A percentile compares a stretch with the other conserved stretches of the same genome.
These are phyloP conservation scores for Lates calcarifer DNA, from an alignment of 2,113 vertebrate species.

Conservation along the genomic window DNA sequence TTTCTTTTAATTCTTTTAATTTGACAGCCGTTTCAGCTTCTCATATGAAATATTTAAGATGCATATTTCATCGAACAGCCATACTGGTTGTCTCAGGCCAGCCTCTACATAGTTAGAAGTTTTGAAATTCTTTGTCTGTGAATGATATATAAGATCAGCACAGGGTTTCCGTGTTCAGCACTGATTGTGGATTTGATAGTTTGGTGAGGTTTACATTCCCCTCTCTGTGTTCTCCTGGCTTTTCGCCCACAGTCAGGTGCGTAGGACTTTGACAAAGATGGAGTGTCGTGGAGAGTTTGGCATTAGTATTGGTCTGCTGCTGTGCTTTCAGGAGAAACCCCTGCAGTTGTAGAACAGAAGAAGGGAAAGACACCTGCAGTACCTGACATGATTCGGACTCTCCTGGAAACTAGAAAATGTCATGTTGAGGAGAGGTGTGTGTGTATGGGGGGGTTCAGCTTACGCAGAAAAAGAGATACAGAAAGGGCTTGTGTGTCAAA, in stretches of 20 bases:
- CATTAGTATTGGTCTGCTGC: constrained; percentile 12
- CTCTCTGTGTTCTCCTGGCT: constrained; percentile 8
- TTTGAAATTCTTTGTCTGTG: not conserved
- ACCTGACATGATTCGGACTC: not conserved
- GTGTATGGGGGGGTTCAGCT: not conserved
- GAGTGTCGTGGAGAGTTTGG: constrained; percentile 36
- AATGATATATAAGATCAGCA: constrained; percentile 17
- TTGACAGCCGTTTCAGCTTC: too few relatives aligned
- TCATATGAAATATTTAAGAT: too few relatives aligned
- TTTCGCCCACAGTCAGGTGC: constrained; percentile 15
- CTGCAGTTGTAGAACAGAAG: constrained; percentile 25
- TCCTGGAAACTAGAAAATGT: constrained; percentile 4
- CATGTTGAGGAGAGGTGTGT: too few relatives aligned
- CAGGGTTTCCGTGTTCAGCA: not conserved
- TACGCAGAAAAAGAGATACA: not conserved
- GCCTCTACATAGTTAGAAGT: too few relatives aligned
- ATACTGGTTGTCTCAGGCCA: too few relatives aligned
- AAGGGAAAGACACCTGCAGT: constrained; percentile 26
- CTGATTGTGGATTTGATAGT: constrained; percentile 1
- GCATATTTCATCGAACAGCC: too few relatives aligned
- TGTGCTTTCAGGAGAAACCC: constrained; percentile 34
- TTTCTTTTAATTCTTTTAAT: too few relatives aligned
- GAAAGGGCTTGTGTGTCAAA: not conserved
- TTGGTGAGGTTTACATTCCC: constrained; percentile 7
- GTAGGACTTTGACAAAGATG: constrained; percentile 14